These are phyloP conservation scores for Ephestia elutella DNA, from an alignment of 1,140 invertebrate species.

Conservation along the genomic window DNA sequence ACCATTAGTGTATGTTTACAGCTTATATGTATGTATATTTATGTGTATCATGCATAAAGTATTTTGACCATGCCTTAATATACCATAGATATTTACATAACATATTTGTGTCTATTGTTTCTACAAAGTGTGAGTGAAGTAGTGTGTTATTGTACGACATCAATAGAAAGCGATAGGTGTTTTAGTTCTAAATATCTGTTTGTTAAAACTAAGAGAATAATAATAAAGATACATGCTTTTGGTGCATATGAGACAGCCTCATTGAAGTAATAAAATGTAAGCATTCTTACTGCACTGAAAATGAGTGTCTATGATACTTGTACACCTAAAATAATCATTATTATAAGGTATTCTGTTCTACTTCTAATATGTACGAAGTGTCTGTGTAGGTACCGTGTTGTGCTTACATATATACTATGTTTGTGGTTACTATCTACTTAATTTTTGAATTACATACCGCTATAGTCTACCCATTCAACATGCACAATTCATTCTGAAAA, in stretches of 20 bases:
- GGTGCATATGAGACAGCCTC: conserved; percentile 15
- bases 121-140: not conserved
- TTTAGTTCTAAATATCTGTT: not conserved
- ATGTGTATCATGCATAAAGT: too few species aligned
- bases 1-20: too few species aligned
- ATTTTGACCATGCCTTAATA: not conserved
- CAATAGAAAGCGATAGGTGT: not conserved
- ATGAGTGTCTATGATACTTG: not conserved
- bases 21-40: too few species aligned
- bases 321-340: too few species aligned
- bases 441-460: conserved; percentile 24
- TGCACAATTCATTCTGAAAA: conserved; percentile 47
- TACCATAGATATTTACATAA: too few species aligned
- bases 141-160: not conserved
- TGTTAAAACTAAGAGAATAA: not conserved
- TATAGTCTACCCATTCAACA: conserved; percentile 41
- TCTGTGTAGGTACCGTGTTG: not conserved
- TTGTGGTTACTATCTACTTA: conserved; percentile 7
- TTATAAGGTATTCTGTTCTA: not conserved
- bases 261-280: conserved; percentile 22
- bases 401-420: not conserved
- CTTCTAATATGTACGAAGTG: not conserved
- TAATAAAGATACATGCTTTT: not conserved
- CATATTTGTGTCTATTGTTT: not conserved
- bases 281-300: conserved; percentile 5